These are phyloP conservation scores for Ischnura elegans DNA, from an alignment of 2,888 invertebrate species.

Conservation along the genomic window DNA sequence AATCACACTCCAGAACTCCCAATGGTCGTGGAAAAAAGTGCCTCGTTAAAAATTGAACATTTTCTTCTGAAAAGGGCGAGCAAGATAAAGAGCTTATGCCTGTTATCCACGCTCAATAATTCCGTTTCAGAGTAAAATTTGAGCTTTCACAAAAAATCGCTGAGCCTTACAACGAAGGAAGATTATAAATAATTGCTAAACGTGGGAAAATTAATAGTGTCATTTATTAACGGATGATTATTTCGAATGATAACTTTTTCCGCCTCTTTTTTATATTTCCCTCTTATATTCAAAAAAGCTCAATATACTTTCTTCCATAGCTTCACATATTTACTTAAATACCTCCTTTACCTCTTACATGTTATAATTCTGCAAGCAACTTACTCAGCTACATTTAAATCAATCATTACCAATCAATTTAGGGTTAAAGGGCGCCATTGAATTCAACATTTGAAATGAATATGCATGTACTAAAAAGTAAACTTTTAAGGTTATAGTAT, in stretches of 20 bases:
- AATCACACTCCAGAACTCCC: background rate
- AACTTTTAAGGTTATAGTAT: too few species aligned
- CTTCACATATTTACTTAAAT: too few species aligned
- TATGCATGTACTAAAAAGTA: too few species aligned
- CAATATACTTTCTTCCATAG: too few species aligned
- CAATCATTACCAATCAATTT: too few species aligned
- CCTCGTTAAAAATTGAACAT: slow-evolving; percentile 7
- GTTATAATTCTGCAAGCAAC: too few species aligned
- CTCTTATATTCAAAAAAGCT: too few species aligned
- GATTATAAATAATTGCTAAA: background rate
- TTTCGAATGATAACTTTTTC: background rate
- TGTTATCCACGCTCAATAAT: background rate
- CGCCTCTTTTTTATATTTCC: too few species aligned
- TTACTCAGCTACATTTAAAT: too few species aligned
- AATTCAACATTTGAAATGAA: too few species aligned
- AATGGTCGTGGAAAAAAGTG: background rate
- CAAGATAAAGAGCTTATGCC: slow-evolving; percentile 9
- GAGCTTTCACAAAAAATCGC: background rate
- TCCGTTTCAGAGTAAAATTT: background rate
- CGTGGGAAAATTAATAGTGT: background rate
- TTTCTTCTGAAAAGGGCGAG: background rate
- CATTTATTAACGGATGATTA: background rate
- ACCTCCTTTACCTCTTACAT: too few species aligned
- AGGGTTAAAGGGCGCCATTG: too few species aligned
- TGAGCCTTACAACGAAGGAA: background rate